Evolutionary conservation across 2,888 invertebrate genomes (phyloP).

Genomic region (Lathronympha strigana): DNA sequence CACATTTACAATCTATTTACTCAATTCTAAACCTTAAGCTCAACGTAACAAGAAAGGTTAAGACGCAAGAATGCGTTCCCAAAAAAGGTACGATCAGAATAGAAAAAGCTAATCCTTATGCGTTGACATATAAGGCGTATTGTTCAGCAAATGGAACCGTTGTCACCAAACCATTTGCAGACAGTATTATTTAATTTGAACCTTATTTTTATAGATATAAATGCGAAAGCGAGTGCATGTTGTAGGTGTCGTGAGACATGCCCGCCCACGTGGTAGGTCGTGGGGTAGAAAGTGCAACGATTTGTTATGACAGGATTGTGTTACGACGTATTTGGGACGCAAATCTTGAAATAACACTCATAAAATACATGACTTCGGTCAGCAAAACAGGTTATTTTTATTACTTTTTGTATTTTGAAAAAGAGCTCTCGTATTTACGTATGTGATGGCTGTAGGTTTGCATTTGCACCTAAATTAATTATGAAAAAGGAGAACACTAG

Average conservation of each 20-base stretch:
- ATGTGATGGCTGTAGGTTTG: no score
- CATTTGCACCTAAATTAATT: no score
- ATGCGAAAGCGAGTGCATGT: neutral
- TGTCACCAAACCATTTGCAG: neutral
- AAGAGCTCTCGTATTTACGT: no score
- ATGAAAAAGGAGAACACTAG: no score
- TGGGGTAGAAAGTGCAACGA: slow-evolving; percentile 24
- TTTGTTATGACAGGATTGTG: slow-evolving; percentile 16
- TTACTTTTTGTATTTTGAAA: no score
- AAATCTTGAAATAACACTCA: neutral
- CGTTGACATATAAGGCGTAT: neutral
- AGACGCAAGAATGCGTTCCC: neutral
- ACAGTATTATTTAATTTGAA: slow-evolving; percentile 1
- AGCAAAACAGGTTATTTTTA: no score
- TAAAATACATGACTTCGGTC: neutral
- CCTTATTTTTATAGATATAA: neutral
- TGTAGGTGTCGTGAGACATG: slow-evolving; percentile 19
- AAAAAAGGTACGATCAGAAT: neutral
- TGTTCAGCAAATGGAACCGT: neutral
- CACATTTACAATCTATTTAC: neutral
- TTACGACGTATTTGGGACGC: slow-evolving; percentile 12
- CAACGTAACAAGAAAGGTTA: neutral
- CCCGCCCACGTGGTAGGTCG: slow-evolving; percentile 36
- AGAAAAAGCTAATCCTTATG: neutral
- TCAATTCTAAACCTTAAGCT: slow-evolving; percentile 13